Base-by-base conservation (phyloP, 2,797 vertebrate genomes). In the Merluccius polli region DNA sequence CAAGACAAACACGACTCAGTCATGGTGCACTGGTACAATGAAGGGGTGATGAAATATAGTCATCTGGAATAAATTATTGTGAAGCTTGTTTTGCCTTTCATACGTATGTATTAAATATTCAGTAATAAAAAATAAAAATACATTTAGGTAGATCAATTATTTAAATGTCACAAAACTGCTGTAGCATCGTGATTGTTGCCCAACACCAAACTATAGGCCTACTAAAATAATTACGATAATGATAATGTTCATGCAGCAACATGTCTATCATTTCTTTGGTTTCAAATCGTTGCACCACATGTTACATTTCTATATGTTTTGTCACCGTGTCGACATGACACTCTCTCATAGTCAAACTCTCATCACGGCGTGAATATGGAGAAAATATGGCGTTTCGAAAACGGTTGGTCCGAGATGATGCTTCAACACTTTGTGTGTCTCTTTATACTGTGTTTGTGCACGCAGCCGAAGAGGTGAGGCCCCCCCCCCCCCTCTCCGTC, bases 391-490 rank as follows among this genome's bases (percentile, higher is more conserved):
- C 52, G 52, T 0, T 4, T 35, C 4, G 44, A 18, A 21, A 21
- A 21, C 44, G 9, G 52, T 24, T 0, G 52, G 52, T 59, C 52
- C 52, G 52, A n/a, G 52, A 2, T 24, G 1, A 24, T 9, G n/a
- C n/a, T 7, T 59, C 52, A 7, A 59, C 7, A 21, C 44, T 48
- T 21, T 48, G 21, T n/a, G 3, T 59, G n/a, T 24, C 52, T 59
- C 52, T 59, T 59, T 24, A 77, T 82, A 82, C 87, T 91, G 80
- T 91, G 87, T 91, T 91, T 92, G 83, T 89, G 87, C 82, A 87
- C 87, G 82, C 85, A 89, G 73, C 70, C 33, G 36, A 84, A 80
- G 83, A 91, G 89, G 90, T 92, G 89, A 89, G 90, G 87, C 81
- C 83, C 77, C 85, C 86, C 81, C 68, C 12, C 83, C 77, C 85